Conservation (phyloP, 2,888 invertebrate genomes). For the Heliconius ismenius region DNA sequence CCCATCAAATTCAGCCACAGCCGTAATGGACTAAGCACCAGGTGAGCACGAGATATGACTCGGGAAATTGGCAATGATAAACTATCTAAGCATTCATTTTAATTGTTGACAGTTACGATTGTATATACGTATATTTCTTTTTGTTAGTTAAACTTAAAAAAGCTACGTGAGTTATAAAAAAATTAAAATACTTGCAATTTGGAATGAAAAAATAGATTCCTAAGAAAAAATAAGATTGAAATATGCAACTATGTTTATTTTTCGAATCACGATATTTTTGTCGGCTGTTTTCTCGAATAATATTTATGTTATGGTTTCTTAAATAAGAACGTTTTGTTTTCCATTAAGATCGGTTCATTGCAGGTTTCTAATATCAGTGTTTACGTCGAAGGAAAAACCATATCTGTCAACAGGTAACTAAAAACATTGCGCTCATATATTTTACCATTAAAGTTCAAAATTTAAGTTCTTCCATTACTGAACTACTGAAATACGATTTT, state of each 20-base stretch:
- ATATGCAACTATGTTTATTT: slow-evolving; percentile 23
- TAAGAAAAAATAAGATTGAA: slow-evolving; percentile 10
- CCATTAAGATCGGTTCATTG: slow-evolving; percentile 33
- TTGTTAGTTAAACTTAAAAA: not conserved
- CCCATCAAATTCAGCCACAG: slow-evolving; percentile 23
- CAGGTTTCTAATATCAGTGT: slow-evolving; percentile 25
- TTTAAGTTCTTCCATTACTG: not conserved
- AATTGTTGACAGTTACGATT: slow-evolving; percentile 12
- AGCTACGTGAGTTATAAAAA: not conserved
- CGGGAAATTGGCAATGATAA: slow-evolving; percentile 16
- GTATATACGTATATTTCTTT: not conserved
- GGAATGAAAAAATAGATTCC: not conserved
- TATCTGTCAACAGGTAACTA: slow-evolving; percentile 17
- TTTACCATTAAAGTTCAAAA: not conserved
- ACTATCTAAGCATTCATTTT: slow-evolving; percentile 9
- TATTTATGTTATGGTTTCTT: slow-evolving; percentile 38
- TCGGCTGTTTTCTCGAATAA: slow-evolving; percentile 34
- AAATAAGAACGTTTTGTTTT: slow-evolving; percentile 41
- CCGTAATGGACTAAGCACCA: slow-evolving; percentile 23
- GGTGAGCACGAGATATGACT: slow-evolving; percentile 27
- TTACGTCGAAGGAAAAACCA: slow-evolving; percentile 32
- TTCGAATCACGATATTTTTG: slow-evolving; percentile 32
- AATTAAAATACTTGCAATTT: not conserved
- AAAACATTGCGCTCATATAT: not conserved
- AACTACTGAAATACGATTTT: not conserved